Evolutionary conservation across 2,797 vertebrate genomes (phyloP).

Genomic region (Gephyroberyx darwinii): DNA sequence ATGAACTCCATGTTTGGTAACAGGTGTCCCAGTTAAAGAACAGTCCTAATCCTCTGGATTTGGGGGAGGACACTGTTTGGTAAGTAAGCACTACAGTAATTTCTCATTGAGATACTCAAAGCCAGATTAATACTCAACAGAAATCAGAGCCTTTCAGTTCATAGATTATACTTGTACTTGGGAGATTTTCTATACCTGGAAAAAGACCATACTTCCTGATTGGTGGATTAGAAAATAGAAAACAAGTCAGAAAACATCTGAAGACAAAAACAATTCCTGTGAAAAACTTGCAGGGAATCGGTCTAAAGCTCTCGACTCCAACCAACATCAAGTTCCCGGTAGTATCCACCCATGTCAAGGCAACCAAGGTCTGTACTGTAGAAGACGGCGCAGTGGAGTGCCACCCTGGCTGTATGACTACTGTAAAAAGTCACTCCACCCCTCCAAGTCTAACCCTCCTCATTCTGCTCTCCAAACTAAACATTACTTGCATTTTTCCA

Average conservation of each 20-base stretch:
- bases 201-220: neutral
- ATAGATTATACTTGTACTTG: too few species aligned
- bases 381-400: constrained; percentile 18
- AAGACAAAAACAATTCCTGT: neutral
- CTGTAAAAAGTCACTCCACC: constrained; percentile 49
- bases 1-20: constrained; percentile 62
- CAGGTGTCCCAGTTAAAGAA: constrained; percentile 60
- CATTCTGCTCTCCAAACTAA: constrained; percentile 62
- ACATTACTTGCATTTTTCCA: constrained; percentile 78
- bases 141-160: neutral
- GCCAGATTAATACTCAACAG: constrained; percentile 5
- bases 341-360: constrained; percentile 2
- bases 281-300: neutral
- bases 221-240: neutral
- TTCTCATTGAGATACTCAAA: constrained; percentile 28
- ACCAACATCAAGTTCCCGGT: neutral
- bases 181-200: neutral
- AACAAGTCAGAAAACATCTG: too few species aligned
- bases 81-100: constrained; percentile 15
- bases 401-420: constrained; percentile 51
- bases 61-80: constrained; percentile 34
- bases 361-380: constrained; percentile 10
- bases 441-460: constrained; percentile 27
- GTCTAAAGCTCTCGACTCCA: neutral
- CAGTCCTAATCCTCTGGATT: constrained; percentile 55